Percentiles rank a stretch among this genome's conserved stretches.
Evolutionary conservation across 2,888 invertebrate genomes (phyloP).

Genomic region (Diarsia rubi): DNA sequence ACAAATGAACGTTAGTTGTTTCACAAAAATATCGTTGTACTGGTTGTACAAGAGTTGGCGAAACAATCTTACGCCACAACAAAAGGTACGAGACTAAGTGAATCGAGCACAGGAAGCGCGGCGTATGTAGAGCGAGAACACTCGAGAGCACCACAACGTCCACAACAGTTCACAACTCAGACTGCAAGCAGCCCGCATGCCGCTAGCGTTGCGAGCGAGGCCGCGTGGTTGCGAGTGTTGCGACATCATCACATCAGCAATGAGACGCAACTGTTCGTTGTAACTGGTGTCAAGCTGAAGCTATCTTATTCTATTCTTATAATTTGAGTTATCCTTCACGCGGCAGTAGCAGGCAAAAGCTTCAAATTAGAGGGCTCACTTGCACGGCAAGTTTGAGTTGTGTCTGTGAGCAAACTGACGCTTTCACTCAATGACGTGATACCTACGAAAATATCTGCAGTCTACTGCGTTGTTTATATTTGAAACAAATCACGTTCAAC

Average conservation of each 20-base stretch:
- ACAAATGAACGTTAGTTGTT: constrained; percentile 43
- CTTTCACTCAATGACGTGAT: background rate
- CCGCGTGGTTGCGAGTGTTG: too few relatives aligned
- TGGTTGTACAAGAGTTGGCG: constrained; percentile 43
- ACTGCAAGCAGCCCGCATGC: too few relatives aligned
- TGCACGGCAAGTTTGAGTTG: background rate
- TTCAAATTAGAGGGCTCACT: background rate
- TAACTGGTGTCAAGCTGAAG: background rate
- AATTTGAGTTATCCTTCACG: background rate
- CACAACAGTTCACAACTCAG: background rate
- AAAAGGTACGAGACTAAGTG: constrained; percentile 45
- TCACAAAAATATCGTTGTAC: constrained; percentile 27
- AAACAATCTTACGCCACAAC: constrained; percentile 53
- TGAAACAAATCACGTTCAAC: background rate
- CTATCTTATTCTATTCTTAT: background rate
- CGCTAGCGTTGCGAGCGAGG: background rate
- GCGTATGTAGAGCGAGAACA: constrained; percentile 60
- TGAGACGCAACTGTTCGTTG: background rate
- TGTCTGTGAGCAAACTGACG: background rate
- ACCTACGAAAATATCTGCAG: background rate
- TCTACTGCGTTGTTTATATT: background rate
- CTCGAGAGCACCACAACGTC: background rate
- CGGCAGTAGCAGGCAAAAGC: background rate
- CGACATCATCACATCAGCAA: background rate
- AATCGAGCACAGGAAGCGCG: constrained; percentile 49